Percentiles rank a stretch among this genome's conserved stretches.
These are phyloP conservation scores for Drosophila merina DNA, from an alignment of 2,888 invertebrate genomes.

Conservation along the genomic window DNA sequence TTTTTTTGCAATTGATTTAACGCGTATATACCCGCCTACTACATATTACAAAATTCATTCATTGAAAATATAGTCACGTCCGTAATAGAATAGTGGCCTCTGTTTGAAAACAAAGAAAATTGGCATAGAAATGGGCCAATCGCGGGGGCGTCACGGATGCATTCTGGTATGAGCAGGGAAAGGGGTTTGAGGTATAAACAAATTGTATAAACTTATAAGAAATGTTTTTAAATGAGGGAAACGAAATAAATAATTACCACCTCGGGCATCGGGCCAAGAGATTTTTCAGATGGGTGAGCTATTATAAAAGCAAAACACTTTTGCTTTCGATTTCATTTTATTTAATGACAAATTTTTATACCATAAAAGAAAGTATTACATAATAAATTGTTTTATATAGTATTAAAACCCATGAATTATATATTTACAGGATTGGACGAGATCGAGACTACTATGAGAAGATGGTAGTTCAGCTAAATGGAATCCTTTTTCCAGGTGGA, in stretches of 20 bases:
- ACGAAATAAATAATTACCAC: slow-evolving; percentile 11
- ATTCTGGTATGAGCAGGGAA: slow-evolving; percentile 87
- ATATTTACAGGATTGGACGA: slow-evolving; percentile 86
- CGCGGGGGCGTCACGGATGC: slow-evolving; percentile 92
- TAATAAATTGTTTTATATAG: too few relatives aligned
- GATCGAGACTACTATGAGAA: slow-evolving; percentile 86
- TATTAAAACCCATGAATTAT: neutral
- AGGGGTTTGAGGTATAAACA: neutral
- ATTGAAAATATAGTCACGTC: slow-evolving; percentile 1
- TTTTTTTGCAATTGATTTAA: too few relatives aligned
- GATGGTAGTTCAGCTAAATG: slow-evolving; percentile 87
- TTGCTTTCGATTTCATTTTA: too few relatives aligned
- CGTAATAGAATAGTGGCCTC: neutral
- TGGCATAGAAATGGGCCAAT: neutral
- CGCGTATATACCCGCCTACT: neutral
- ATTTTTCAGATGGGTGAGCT: neutral
- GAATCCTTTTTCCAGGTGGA: slow-evolving; percentile 93
- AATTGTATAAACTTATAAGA: slow-evolving; percentile 2
- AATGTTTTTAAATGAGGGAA: neutral
- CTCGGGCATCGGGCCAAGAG: slow-evolving; percentile 8
- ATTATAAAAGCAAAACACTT: neutral
- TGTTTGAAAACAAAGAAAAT: neutral
- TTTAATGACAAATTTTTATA: too few relatives aligned
- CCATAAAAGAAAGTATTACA: too few relatives aligned
- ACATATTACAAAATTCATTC: neutral